Evolutionary conservation across 1,140 invertebrate species (phyloP).

Genomic region (Vanessa atalanta): DNA sequence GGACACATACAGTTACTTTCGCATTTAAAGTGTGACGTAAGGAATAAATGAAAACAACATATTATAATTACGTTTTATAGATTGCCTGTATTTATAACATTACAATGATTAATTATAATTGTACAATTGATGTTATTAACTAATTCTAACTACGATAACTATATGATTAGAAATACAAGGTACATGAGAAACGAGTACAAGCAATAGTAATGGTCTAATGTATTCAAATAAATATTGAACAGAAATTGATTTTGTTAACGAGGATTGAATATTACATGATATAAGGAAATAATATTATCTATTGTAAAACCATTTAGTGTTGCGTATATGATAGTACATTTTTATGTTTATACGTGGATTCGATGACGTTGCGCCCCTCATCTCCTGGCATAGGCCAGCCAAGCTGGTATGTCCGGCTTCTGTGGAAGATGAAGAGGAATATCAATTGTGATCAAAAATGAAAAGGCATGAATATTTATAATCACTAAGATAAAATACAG

Average conservation of each 20-base stretch:
- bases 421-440: constrained; percentile 44
- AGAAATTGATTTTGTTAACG: background rate
- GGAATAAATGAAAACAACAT: constrained; percentile 54
- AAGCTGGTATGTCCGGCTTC: constrained; percentile 73
- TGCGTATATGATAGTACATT: constrained; percentile 26
- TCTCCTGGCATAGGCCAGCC: constrained; percentile 72
- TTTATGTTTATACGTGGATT: constrained; percentile 28
- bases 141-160: constrained; percentile 12
- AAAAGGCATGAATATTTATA: no score
- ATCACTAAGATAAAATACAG: no score
- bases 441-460: background rate
- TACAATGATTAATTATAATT: constrained; percentile 58
- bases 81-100: constrained; percentile 76
- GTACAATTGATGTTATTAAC: constrained; percentile 27
- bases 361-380: constrained; percentile 57
- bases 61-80: constrained; percentile 70
- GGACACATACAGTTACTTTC: no score
- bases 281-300: constrained; percentile 7
- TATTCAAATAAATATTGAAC: background rate
- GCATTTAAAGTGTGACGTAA: no score
- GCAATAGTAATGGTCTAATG: background rate
- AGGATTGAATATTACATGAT: constrained; percentile 1
- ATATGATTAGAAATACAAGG: constrained; percentile 1
- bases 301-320: constrained; percentile 25
- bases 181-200: background rate